Conservation (phyloP, 2,888 invertebrate genomes). For the Caenorhabditis sp. region DNA sequence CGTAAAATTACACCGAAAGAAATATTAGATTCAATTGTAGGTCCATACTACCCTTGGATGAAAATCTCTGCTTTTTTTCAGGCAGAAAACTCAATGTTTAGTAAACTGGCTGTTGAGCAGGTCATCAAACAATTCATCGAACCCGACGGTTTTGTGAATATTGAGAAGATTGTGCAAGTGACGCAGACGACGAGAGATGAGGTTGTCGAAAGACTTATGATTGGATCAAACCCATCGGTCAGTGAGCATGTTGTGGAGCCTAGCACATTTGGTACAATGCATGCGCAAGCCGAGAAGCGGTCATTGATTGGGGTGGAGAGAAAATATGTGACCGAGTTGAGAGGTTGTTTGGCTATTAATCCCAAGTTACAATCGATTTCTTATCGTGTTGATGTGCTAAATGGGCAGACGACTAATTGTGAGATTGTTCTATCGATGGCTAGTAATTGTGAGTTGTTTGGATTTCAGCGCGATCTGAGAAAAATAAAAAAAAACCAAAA, state of each 20-base stretch:
- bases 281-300: not conserved
- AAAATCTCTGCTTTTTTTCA: slow-evolving; percentile 9
- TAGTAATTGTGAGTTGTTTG: slow-evolving; percentile 21
- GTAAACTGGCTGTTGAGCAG: slow-evolving; percentile 21
- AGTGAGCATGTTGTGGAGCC: not conserved
- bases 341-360: slow-evolving; percentile 22
- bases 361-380: slow-evolving; percentile 27
- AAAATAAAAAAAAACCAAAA: not conserved
- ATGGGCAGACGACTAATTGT: slow-evolving; percentile 12
- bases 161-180: slow-evolving; percentile 6
- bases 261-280: not conserved
- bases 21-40: slow-evolving; percentile 15
- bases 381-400: slow-evolving; percentile 4
- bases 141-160: slow-evolving; percentile 18
- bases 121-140: slow-evolving; percentile 11
- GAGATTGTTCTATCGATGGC: slow-evolving; percentile 15
- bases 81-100: slow-evolving; percentile 17
- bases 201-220: not conserved
- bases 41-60: not conserved
- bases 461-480: not conserved
- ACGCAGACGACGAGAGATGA: not conserved
- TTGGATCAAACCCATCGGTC: not conserved
- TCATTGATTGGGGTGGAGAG: not conserved
- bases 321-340: slow-evolving; percentile 6
- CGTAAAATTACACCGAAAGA: slow-evolving; percentile 10